Conservation (phyloP, 2,113 vertebrate genomes). For the Hippoglossus stenolepis region DNA sequence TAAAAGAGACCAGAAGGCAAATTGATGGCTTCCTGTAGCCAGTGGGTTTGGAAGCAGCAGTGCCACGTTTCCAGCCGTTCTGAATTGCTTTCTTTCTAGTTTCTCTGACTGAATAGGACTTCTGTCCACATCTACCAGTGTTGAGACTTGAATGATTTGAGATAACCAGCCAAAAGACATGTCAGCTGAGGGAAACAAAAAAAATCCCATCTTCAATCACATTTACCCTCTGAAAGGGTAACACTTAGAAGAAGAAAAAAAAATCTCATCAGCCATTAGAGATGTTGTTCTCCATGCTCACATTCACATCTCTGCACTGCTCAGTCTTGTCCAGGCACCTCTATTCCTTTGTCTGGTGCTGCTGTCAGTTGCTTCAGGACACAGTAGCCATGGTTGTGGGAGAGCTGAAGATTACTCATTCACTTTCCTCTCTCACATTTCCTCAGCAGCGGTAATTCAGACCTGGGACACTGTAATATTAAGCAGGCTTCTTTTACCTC, state of each 20-base stretch:
- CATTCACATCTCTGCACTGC: not conserved
- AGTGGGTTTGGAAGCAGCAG: slow-evolving; percentile 34
- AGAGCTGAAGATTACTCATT: not conserved
- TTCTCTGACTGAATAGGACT: slow-evolving; percentile 22
- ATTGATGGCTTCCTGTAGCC: slow-evolving; percentile 35
- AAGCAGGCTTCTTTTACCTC: slow-evolving; percentile 7
- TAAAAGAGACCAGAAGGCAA: slow-evolving; percentile 25
- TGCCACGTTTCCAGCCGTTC: slow-evolving; percentile 55
- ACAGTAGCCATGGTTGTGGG: not conserved
- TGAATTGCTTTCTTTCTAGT: not conserved
- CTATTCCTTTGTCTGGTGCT: not conserved
- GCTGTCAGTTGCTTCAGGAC: not conserved
- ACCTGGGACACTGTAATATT: slow-evolving; percentile 23
- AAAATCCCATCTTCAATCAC: not conserved
- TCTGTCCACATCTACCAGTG: slow-evolving; percentile 29
- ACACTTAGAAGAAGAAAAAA: not conserved
- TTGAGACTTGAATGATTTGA: slow-evolving; percentile 2
- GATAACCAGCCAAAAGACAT: not conserved
- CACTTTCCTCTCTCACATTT: slow-evolving; percentile 9
- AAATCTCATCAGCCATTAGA: not conserved
- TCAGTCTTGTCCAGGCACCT: not conserved
- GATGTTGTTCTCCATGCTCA: not conserved
- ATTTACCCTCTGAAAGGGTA: not conserved
- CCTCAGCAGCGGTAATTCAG: slow-evolving; percentile 17
- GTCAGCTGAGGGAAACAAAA: not conserved